Conservation (phyloP, 2,113 vertebrate genomes). For the Chamaea fasciata region DNA sequence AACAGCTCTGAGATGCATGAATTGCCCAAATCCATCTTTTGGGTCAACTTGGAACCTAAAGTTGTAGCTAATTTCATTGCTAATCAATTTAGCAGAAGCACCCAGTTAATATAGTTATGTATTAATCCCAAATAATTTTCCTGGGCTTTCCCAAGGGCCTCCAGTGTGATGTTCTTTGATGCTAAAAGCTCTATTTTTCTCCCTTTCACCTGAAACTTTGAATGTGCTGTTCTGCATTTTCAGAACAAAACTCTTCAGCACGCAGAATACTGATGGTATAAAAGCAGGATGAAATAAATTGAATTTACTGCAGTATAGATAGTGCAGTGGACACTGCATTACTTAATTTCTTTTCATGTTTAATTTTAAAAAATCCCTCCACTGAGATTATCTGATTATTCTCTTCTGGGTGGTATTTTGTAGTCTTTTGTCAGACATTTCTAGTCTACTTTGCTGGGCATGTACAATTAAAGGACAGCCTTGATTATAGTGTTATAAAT, state of each 20-base stretch:
- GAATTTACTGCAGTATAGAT: not conserved
- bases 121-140: constrained; percentile 10
- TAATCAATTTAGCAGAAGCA: not conserved
- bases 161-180: not conserved
- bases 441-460: not conserved
- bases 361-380: not conserved
- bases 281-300: not conserved
- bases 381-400: not conserved
- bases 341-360: not conserved
- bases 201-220: not conserved
- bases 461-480: not conserved
- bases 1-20: not conserved
- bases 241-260: not conserved
- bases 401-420: not conserved
- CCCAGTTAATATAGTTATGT: not conserved
- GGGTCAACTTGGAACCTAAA: not conserved
- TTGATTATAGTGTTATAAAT: not conserved
- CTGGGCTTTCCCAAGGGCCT: not conserved
- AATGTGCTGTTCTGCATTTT: not conserved
- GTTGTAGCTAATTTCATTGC: not conserved
- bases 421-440: not conserved
- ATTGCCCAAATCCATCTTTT: constrained; percentile 3
- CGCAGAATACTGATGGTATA: not conserved
- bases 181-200: not conserved
- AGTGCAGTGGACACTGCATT: not conserved